Base-by-base conservation (phyloP, 1,140 invertebrate species). In the Aphaenogaster rudis region DNA sequence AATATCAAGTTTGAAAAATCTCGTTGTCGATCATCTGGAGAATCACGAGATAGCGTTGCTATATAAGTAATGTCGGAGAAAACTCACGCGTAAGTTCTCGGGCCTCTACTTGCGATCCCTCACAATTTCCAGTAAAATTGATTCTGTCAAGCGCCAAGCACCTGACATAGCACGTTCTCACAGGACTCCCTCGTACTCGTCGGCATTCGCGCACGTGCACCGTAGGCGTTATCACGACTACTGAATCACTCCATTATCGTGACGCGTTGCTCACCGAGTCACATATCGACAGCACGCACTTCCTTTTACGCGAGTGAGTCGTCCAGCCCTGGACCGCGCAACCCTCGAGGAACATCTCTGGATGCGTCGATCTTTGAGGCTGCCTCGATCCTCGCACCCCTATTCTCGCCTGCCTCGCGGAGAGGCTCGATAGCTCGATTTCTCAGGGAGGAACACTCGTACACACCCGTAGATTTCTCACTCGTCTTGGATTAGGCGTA, bases 161-260 rank as follows among this genome's bases (percentile, higher is more conserved):
- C 9, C 33, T 15, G 42, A 21, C 21, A n/a, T 42, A 52, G 11
- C 50, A 61, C 28, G 42, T 74, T 45, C 52, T 59, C 80, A 42
- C 67, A 63, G 17, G 8, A 61, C n/a, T 67, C 39, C 42, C 21
- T 72, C 6, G 39, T 57, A 71, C 28, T 71, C 45, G 59, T 72
- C 66, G 78, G 13, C 63, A 81, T 52, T 81, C 52, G 50, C 66
- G 66, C 66, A 81, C 79, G 79, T 81, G 79, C 33, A 84, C 42
- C 54, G 7, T 61, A 48, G 42, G n/a, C 67, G 67, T 50, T 84
- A 74, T 76, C 69, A 63, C 79, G 48, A 36, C 36, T 69, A 67
- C 39, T 61, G 42, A 36, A 74, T 84, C 80, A 84, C 80, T 74
- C 3, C n/a, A 61, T 84, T 74, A 74, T 84, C 67, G 42, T 45